phyloP scores from a whole-genome alignment of 2,888 invertebrate species.

The Saturnia japonica region DNA sequence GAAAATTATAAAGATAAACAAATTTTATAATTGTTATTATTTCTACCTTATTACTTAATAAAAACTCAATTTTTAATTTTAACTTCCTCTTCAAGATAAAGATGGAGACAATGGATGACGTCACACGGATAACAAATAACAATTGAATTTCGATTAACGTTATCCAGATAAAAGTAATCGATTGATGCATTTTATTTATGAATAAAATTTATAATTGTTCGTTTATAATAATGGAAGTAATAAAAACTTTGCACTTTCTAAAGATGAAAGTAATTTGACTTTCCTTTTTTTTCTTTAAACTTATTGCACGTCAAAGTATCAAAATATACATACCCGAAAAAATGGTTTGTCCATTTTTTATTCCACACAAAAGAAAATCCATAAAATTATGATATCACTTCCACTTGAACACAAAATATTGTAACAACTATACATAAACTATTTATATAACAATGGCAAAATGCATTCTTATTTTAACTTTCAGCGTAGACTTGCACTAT shows the following conservation, averaged over 20 bases:
- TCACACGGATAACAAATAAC: slow-evolving; percentile 43
- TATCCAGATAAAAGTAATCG: slow-evolving; percentile 10
- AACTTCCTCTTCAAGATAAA: slow-evolving; percentile 28
- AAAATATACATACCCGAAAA: slow-evolving; percentile 58
- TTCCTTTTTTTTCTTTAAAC: neutral
- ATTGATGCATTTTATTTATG: neutral
- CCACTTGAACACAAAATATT: slow-evolving; percentile 41
- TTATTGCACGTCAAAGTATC: slow-evolving; percentile 10
- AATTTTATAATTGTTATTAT: neutral
- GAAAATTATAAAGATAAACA: neutral
- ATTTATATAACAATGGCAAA: slow-evolving; percentile 50
- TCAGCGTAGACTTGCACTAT: slow-evolving; percentile 62
- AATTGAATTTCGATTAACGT: slow-evolving; percentile 18
- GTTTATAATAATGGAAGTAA: neutral
- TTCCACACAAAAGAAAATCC: slow-evolving; percentile 53
- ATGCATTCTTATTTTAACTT: slow-evolving; percentile 60
- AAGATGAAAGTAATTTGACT: neutral
- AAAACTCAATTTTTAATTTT: slow-evolving; percentile 27
- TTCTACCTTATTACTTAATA: slow-evolving; percentile 16
- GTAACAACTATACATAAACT: slow-evolving; percentile 29
- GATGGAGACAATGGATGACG: slow-evolving; percentile 60
- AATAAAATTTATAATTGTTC: neutral
- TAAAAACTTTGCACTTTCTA: neutral
- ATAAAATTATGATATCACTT: slow-evolving; percentile 38
- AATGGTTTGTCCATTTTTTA: slow-evolving; percentile 74